These are phyloP conservation scores for Microhierax caerulescens DNA, from an alignment of 2,797 vertebrate genomes.

Conservation along the genomic window DNA sequence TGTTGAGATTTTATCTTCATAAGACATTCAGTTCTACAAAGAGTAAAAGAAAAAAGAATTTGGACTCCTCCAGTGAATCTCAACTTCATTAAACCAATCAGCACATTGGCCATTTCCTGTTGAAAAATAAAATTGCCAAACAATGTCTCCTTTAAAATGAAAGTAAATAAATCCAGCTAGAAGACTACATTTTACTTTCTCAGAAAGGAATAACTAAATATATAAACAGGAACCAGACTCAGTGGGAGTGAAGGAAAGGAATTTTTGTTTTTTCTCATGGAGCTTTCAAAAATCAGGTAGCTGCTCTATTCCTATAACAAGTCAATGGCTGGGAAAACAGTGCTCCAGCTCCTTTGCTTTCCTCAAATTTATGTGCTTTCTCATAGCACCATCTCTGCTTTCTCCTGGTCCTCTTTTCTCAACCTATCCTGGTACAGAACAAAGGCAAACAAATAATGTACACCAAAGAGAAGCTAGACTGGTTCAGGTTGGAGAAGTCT, in stretches of 20 bases:
- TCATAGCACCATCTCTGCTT: background rate
- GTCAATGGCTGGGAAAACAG: background rate
- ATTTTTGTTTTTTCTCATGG: background rate
- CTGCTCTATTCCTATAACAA: background rate
- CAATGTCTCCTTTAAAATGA: background rate
- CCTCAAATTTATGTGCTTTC: background rate
- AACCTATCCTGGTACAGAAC: background rate
- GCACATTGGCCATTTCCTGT: slow-evolving; percentile 46
- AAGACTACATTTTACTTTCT: background rate
- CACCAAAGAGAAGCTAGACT: background rate
- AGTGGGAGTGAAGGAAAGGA: background rate
- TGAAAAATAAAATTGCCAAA: slow-evolving; percentile 35
- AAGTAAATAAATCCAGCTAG: slow-evolving; percentile 26
- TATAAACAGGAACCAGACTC: background rate
- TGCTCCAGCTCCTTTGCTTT: background rate
- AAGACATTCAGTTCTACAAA: background rate
- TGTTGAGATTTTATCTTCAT: slow-evolving; percentile 7
- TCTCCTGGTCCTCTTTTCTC: background rate
- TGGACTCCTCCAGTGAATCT: slow-evolving; percentile 12
- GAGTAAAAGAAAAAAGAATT: background rate
- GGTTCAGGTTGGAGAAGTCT: background rate
- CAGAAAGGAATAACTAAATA: background rate
- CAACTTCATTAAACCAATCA: slow-evolving; percentile 35
- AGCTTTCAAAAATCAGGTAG: background rate
- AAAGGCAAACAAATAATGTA: background rate